Percentiles rank a stretch among this genome's conserved stretches.
These are phyloP conservation scores for Dicranocentrus wangi DNA, from an alignment of 2,888 invertebrate genomes.

Conservation along the genomic window DNA sequence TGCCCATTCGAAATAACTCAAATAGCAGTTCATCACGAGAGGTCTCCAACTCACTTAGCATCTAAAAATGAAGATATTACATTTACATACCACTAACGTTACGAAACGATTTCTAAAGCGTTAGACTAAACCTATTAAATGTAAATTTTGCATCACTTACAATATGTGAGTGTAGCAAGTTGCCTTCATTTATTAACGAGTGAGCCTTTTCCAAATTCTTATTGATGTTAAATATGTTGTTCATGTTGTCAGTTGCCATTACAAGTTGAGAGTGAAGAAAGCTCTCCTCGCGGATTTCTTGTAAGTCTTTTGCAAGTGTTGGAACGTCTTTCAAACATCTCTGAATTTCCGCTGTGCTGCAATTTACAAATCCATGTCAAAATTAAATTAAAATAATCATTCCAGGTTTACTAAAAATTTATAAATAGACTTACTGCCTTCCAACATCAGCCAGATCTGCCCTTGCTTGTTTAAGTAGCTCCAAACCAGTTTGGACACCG, in stretches of 20 bases:
- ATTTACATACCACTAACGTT: no score
- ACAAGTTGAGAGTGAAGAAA: constrained; percentile 96
- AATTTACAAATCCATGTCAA: constrained; percentile 57
- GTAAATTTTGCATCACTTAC: no score
- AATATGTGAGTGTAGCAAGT: constrained; percentile 94
- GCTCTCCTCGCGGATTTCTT: constrained; percentile 92
- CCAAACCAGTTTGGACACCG: constrained; percentile 94
- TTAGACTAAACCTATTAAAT: no score
- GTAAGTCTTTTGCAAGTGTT: constrained; percentile 85
- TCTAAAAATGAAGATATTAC: no score
- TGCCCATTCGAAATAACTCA: constrained; percentile 93
- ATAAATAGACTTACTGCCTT: constrained; percentile 79
- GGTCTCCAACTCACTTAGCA: constrained; percentile 94
- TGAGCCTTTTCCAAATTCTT: constrained; percentile 96
- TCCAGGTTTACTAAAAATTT: background rate
- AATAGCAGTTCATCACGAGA: constrained; percentile 96
- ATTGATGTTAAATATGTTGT: constrained; percentile 97
- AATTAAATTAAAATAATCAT: background rate
- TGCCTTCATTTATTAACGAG: constrained; percentile 94
- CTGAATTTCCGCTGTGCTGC: constrained; percentile 85
- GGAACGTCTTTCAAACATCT: constrained; percentile 85
- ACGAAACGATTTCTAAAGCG: no score
- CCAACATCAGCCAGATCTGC: constrained; percentile 84
- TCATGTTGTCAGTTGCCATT: constrained; percentile 97
- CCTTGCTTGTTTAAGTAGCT: constrained; percentile 89